Evolutionary conservation across 2,888 invertebrate species (phyloP), one percentile per base, ranked within the genome.

Genomic region (Temnothorax unifasciatus): DNA sequence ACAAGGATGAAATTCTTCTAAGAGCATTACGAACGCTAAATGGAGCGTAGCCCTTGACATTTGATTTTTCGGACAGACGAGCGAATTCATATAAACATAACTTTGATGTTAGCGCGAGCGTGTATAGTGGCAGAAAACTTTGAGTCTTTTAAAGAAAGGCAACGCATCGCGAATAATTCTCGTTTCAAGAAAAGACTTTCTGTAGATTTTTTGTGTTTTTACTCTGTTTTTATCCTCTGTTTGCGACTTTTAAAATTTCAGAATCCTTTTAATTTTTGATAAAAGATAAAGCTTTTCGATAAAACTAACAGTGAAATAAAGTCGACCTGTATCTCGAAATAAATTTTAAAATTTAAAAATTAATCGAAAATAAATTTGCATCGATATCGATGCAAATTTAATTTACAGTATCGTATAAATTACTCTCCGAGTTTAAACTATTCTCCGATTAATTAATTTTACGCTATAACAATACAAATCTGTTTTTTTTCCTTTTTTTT

Each of bases 71-170:
- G 18, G 2, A 6, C 8, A 38, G 8, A 69, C 34, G 29, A n/a
- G 47, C 25, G 41, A 25, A 64, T 66, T 57, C 11, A 15, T 47
- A 47, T 57, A 41, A 77, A 44, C n/a, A 21, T 44, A 66, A 38
- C 38, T 8, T 66, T 52, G 18, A 50, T 9, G 9, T 13, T 25
- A 6, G n/a, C 21, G 38, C 54, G 38, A 15, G 71, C 25, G 71
- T 6, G 15, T 4, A 61, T n/a, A 44, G 44, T 18, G 4, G 34
- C n/a, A n/a, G n/a, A 57, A 44, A 64, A 77, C 8, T 57, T 57
- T 54, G 13, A 44, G 41, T 21, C 25, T 25, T 3, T 38, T 44
- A 4, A 11, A 13, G 38, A 21, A 76, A 9, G 2, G 5, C 6
- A 13, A 29, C 15, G 25, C 11, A 18, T 44, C 25, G 41, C 66